These are phyloP conservation scores for Astreopora myriophthalma DNA, from an alignment of 64 coral and sea anemone genomes.

Conservation along the genomic window DNA sequence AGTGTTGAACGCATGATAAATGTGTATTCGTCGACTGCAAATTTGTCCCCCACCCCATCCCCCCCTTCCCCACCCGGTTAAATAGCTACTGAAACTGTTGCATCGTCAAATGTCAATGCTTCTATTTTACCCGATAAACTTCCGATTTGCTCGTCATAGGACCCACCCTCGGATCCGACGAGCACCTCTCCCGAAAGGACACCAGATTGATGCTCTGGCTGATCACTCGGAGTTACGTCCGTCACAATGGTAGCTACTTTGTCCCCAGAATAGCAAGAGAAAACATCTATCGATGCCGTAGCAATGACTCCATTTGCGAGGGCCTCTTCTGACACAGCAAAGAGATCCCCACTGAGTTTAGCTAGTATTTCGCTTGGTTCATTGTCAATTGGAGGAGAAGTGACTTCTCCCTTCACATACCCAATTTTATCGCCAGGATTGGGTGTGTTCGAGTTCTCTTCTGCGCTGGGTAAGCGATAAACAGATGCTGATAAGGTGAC, in stretches of 20 bases:
- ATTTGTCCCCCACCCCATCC: too few species aligned
- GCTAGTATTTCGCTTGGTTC: background rate
- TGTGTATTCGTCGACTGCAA: too few species aligned
- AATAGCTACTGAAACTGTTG: background rate
- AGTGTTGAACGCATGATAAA: too few species aligned
- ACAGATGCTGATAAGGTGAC: constrained; percentile 11
- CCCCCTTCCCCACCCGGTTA: too few species aligned
- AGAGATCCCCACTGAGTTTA: background rate
- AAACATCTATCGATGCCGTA: background rate
- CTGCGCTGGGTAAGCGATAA: background rate
- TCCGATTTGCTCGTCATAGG: constrained; percentile 9
- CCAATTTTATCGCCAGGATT: constrained; percentile 37
- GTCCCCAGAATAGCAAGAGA: background rate
- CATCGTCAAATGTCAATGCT: constrained; percentile 18
- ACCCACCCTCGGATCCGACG: background rate
- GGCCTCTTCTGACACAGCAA: background rate
- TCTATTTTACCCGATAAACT: constrained; percentile 9
- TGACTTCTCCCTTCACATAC: constrained; percentile 1
- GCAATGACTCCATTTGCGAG: background rate
- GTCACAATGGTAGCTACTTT: constrained; percentile 12
- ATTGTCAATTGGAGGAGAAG: background rate
- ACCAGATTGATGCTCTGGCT: background rate
- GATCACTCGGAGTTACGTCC: constrained; percentile 1
- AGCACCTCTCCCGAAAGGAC: constrained; percentile 23
- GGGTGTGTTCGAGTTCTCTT: background rate